Evolutionary conservation across 2,797 vertebrate species (phyloP), one percentile per base, ranked within the genome.

Genomic region (Gallirallus australis): DNA sequence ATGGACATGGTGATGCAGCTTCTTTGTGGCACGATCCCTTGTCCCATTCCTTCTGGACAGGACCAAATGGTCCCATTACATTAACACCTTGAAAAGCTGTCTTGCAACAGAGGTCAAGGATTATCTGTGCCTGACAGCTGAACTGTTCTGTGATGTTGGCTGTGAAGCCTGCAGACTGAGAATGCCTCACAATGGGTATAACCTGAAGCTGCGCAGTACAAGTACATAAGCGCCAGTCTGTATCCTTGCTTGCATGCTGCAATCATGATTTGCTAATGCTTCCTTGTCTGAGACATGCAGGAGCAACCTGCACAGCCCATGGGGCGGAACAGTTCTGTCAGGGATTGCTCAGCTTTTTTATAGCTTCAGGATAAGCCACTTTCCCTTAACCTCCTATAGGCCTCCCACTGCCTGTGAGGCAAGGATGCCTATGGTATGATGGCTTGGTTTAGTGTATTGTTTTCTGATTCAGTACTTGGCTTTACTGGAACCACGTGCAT

Each of bases 221-320:
- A 68, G 39, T 16, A 45, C 0, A 0, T 31, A 45, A 50, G 35
- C 19, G 8, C 50, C 63, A 40, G 28, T 57, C 19, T 0, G 2
- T 37, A 68, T 91, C 47, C 39, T 31, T 80, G 40, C 40, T 77
- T 89, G 63, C 53, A 73, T 24, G 6, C 17, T 73, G 63, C 54
- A 63, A 24, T 23, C 64, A 7, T 11, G 24, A 31, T 69, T 60
- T 3, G 1, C n/a, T 66, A 80, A 45, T 16, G n/a, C 65, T 77
- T 83, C 45, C 31, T 78, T 88, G 75, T 17, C 82, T 84, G 59
- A 5, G 8, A 72, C 2, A 1, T 37, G n/a, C 16, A 50, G 59
- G 76, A 78, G 71, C 61, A 53, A 23, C 31, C 30, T 39, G 45
- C 52, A 54, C 19, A 77, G 63, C 42, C 48, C 50, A 27, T 0